Evolutionary conservation across 2,113 vertebrate genomes (phyloP).

Genomic region (Ploceus nigricollis): DNA sequence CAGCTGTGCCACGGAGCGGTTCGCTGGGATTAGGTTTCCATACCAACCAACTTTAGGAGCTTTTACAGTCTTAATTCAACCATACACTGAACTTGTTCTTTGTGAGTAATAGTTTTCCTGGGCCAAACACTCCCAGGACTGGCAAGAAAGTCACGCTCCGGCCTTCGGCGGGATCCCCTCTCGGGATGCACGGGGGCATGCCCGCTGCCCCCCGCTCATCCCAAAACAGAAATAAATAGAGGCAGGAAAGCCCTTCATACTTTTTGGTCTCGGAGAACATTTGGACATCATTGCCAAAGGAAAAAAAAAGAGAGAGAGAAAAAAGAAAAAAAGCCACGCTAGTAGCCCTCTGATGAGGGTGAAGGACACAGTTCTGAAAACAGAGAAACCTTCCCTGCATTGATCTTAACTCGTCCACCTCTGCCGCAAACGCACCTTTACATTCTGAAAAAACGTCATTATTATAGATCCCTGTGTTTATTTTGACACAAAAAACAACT

Average conservation of each 20-base stretch:
- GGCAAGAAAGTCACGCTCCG: background rate
- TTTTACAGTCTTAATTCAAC: slow-evolving; percentile 72
- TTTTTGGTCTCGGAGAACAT: background rate
- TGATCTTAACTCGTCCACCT: background rate
- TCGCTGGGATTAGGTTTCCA: slow-evolving; percentile 75
- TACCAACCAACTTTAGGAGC: slow-evolving; percentile 73
- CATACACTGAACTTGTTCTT: slow-evolving; percentile 68
- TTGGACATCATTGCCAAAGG: background rate
- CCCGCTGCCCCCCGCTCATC: background rate
- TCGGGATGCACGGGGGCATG: background rate
- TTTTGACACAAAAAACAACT: background rate
- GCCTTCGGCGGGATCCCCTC: background rate
- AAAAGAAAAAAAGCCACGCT: fast-evolving
- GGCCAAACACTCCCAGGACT: slow-evolving; percentile 30
- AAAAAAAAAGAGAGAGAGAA: background rate
- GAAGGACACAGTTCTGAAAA: background rate
- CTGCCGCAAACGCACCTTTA: fast-evolving
- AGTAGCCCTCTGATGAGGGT: background rate
- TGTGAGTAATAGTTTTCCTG: slow-evolving; percentile 62
- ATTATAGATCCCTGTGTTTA: background rate
- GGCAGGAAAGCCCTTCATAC: background rate
- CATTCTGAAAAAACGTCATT: fast-evolving
- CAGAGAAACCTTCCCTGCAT: background rate
- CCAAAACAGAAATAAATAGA: background rate
- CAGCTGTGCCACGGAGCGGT: slow-evolving; percentile 66